These are phyloP conservation scores for Lycaena phlaeas DNA, from an alignment of 2,888 invertebrate genomes.

Conservation along the genomic window DNA sequence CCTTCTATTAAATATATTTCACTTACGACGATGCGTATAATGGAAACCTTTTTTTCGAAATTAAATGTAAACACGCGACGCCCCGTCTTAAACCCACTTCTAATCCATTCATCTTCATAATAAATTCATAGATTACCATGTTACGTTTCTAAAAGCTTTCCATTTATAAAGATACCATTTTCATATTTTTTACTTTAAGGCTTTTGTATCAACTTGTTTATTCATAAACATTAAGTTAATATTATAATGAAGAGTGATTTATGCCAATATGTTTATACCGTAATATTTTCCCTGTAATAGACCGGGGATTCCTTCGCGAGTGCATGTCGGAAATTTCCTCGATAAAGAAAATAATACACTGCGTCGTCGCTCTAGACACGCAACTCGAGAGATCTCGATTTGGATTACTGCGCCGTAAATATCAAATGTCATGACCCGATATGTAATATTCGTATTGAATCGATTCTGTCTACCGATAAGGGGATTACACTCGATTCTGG, in stretches of 20 bases:
- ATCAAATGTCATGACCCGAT: constrained; percentile 66
- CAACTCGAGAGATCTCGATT: constrained; percentile 46
- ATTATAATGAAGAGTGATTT: too few relatives aligned
- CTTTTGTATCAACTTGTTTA: too few relatives aligned
- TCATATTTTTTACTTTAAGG: background rate
- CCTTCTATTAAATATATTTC: background rate
- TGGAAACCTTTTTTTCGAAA: constrained; percentile 1
- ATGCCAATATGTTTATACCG: background rate
- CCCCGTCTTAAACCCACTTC: constrained; percentile 6
- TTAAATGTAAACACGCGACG: constrained; percentile 9
- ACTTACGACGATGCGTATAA: background rate
- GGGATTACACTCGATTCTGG: constrained; percentile 53
- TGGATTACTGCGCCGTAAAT: constrained; percentile 66
- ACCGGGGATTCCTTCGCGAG: constrained; percentile 28
- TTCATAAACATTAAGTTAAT: too few relatives aligned
- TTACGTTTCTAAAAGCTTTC: constrained; percentile 5
- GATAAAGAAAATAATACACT: constrained; percentile 33
- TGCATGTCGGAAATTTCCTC: constrained; percentile 11
- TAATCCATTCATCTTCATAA: constrained; percentile 8
- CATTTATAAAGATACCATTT: constrained; percentile 3
- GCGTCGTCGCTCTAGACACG: constrained; percentile 47
- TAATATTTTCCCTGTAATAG: background rate
- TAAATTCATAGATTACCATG: constrained; percentile 5
- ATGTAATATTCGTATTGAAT: constrained; percentile 67
- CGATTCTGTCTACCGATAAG: constrained; percentile 65